These are phyloP conservation scores for Sialis lutaria DNA, from an alignment of 2,888 invertebrate genomes.

Conservation along the genomic window DNA sequence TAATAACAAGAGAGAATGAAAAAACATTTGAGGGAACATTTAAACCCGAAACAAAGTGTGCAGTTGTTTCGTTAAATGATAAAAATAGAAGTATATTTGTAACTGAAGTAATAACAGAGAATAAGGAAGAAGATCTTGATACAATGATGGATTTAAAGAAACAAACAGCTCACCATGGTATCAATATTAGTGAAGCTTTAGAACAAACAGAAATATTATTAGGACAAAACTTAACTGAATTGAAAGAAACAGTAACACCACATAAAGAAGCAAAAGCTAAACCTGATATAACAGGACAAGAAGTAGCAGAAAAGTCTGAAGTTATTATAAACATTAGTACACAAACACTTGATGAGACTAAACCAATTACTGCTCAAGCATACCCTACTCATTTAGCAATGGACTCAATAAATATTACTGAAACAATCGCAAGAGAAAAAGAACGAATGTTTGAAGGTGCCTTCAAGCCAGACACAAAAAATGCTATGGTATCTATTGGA, in stretches of 20 bases:
- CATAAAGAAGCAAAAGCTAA: constrained; percentile 27
- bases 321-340: constrained; percentile 20
- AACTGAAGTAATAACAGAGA: constrained; percentile 26
- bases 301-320: constrained; percentile 29
- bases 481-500: constrained; percentile 24
- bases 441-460: constrained; percentile 6
- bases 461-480: constrained; percentile 18
- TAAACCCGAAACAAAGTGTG: not conserved
- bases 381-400: constrained; percentile 21
- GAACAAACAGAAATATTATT: constrained; percentile 26
- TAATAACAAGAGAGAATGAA: constrained; percentile 15
- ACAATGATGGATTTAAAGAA: constrained; percentile 24
- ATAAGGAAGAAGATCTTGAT: constrained; percentile 23
- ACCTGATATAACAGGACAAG: constrained; percentile 22
- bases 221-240: constrained; percentile 24
- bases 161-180: constrained; percentile 19
- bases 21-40: constrained; percentile 12
- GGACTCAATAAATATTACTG: constrained; percentile 25
- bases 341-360: constrained; percentile 13
- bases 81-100: constrained; percentile 23
- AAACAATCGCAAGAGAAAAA: constrained; percentile 17
- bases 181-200: constrained; percentile 28
- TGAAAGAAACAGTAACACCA: constrained; percentile 20
- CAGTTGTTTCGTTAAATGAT: constrained; percentile 18
- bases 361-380: constrained; percentile 20